phyloP scores from a whole-genome alignment of 2,888 invertebrate genomes.

The Oasisia sp. region DNA sequence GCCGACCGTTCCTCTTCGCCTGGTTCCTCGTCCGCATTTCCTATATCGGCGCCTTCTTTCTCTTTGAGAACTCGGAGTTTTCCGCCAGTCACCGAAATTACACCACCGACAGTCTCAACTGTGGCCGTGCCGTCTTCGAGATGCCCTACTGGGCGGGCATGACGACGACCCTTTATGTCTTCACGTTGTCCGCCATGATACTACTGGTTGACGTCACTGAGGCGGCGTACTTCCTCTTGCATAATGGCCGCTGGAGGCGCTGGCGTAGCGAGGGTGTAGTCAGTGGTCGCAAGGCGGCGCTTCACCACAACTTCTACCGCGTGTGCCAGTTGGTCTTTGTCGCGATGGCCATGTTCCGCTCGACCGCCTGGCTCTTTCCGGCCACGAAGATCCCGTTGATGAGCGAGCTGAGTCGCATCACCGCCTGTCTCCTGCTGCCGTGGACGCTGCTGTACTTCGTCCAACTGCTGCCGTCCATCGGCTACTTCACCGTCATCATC shows the following conservation, averaged over 20 bases:
- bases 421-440: neutral
- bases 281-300: neutral
- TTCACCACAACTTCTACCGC: neutral
- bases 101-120: neutral
- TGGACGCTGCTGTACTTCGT: conserved; percentile 37
- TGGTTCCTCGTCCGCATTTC: conserved; percentile 28
- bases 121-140: neutral
- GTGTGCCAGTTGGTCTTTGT: neutral
- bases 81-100: neutral
- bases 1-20: conserved; percentile 19
- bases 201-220: neutral
- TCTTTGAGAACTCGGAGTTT: neutral
- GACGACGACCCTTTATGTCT: neutral
- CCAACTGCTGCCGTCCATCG: conserved; percentile 35
- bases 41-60: neutral
- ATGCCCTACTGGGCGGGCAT: neutral
- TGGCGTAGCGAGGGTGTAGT: neutral
- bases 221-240: neutral
- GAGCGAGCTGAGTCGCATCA: neutral
- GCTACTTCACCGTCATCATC: conserved; percentile 32
- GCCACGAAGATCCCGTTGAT: neutral
- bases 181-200: neutral
- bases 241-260: neutral
- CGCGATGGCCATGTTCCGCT: neutral
- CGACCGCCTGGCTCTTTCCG: neutral